phyloP scores from a whole-genome alignment of 2,113 vertebrate species.

The Grammomys dolichurus region DNA sequence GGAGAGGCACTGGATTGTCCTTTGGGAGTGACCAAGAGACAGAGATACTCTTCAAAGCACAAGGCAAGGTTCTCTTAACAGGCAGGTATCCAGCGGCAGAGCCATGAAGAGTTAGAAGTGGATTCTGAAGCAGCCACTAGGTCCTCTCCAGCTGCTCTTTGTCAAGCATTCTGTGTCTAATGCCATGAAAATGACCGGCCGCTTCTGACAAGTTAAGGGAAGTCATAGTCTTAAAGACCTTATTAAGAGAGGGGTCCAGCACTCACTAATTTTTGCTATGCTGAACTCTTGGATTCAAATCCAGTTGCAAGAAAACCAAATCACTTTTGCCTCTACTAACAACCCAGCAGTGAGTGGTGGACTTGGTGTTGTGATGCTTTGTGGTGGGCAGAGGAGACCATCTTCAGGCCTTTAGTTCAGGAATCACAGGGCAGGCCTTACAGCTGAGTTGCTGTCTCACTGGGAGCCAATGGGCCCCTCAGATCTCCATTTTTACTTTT shows the following conservation, averaged over 20 bases:
- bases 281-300: constrained; percentile 49
- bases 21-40: constrained; percentile 33
- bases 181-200: not conserved
- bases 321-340: constrained; percentile 3
- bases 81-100: not conserved
- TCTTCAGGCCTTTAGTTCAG: not conserved
- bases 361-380: not conserved
- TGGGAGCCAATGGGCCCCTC: not conserved
- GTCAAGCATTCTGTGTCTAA: constrained; percentile 58
- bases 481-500: not conserved
- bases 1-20: not conserved
- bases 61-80: not conserved
- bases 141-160: constrained; percentile 35
- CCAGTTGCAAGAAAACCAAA: not conserved
- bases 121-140: not conserved
- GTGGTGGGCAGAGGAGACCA: not conserved
- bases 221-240: constrained; percentile 23
- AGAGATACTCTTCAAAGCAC: constrained; percentile 55
- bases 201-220: constrained; percentile 66
- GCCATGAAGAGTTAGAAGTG: not conserved
- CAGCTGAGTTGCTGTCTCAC: not conserved
- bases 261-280: constrained; percentile 41
- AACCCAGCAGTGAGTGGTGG: not conserved
- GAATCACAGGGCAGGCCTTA: not conserved
- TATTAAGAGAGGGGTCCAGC: constrained; percentile 51